phyloP scores from a whole-genome alignment of 2,888 invertebrate species.

The Coenonympha glycerion region DNA sequence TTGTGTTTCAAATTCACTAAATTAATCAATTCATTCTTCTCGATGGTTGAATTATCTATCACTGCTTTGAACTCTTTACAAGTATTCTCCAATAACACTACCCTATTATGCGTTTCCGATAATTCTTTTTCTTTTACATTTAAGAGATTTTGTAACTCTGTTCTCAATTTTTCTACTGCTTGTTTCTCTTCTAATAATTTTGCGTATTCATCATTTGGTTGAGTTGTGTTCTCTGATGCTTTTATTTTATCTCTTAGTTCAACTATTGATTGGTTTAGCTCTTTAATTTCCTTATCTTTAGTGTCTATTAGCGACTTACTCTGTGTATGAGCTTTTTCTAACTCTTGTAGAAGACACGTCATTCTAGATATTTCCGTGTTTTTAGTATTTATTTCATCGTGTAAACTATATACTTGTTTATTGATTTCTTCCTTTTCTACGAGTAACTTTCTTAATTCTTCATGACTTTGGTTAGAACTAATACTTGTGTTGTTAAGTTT shows the following conservation, averaged over 20 bases:
- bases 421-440: slow-evolving; percentile 47
- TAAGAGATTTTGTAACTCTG: slow-evolving; percentile 40
- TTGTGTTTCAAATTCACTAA: slow-evolving; percentile 87
- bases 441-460: slow-evolving; percentile 45
- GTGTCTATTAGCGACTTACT: slow-evolving; percentile 38
- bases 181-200: slow-evolving; percentile 51
- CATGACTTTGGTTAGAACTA: slow-evolving; percentile 37
- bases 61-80: slow-evolving; percentile 45
- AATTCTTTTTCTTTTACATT: slow-evolving; percentile 43
- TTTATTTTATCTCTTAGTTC: slow-evolving; percentile 53
- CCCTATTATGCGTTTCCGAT: slow-evolving; percentile 39
- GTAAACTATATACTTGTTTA: slow-evolving; percentile 42
- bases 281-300: slow-evolving; percentile 60
- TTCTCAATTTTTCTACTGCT: slow-evolving; percentile 41
- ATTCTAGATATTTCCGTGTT: slow-evolving; percentile 44
- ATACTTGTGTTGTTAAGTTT: slow-evolving; percentile 34
- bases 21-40: slow-evolving; percentile 82
- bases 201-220: slow-evolving; percentile 47
- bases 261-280: slow-evolving; percentile 51
- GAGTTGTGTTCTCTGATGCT: slow-evolving; percentile 40
- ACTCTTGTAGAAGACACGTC: slow-evolving; percentile 36
- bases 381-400: slow-evolving; percentile 46
- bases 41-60: slow-evolving; percentile 52
- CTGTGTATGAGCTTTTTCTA: slow-evolving; percentile 36
- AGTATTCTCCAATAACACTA: slow-evolving; percentile 41